Evolutionary conservation across 2,888 invertebrate species (phyloP).

Genomic region (Macrosiphum euphorbiae): DNA sequence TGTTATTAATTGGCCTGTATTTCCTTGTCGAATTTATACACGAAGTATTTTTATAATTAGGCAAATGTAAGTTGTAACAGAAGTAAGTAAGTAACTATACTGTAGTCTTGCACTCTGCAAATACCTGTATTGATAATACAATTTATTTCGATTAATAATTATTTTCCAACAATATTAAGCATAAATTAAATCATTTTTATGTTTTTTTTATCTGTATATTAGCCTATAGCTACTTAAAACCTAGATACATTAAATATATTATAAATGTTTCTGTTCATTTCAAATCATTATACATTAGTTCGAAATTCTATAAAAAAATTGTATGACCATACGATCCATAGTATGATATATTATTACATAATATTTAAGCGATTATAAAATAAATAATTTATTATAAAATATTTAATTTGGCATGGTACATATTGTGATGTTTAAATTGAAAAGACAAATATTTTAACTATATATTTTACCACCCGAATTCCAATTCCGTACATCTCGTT

Average conservation of each 20-base stretch:
- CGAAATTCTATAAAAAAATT: neutral
- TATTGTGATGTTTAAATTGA: neutral
- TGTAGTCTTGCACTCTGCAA: neutral
- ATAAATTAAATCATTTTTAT: neutral
- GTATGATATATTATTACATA: neutral
- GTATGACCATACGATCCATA: neutral
- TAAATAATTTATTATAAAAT: neutral
- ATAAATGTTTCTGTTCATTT: neutral
- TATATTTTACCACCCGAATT: neutral
- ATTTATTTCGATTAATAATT: neutral
- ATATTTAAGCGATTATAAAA: too few relatives aligned
- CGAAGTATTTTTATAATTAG: neutral
- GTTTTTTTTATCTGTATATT: neutral
- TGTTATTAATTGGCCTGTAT: neutral
- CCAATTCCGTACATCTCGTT: neutral
- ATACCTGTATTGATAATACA: neutral
- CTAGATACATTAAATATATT: neutral
- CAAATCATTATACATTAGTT: neutral
- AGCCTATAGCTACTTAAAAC: neutral
- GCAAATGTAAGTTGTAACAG: neutral
- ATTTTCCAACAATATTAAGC: neutral
- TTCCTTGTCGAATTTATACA: neutral
- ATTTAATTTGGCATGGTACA: neutral
- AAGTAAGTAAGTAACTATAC: neutral
- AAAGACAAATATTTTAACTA: neutral